phyloP scores from a whole-genome alignment of 1,140 invertebrate genomes.

The Atopsyche davidsoni region DNA sequence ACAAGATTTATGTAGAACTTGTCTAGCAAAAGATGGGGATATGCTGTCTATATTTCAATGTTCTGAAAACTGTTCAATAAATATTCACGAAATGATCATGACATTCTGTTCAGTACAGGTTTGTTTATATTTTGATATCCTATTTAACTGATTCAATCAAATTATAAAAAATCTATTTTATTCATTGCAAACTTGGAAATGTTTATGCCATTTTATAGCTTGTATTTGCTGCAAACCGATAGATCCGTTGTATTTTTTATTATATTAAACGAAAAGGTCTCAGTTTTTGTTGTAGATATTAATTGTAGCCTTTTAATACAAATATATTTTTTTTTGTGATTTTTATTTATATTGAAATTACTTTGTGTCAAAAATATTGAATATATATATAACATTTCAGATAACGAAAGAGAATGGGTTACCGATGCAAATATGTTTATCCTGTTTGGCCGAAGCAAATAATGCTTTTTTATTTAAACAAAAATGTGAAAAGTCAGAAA shows the following conservation, averaged over 20 bases:
- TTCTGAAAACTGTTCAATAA: slow-evolving; percentile 9
- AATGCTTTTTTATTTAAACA: slow-evolving; percentile 16
- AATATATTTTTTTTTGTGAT: not conserved
- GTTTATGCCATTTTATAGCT: not conserved
- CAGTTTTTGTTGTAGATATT: not conserved
- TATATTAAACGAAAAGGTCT: not conserved
- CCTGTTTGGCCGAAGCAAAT: slow-evolving; percentile 14
- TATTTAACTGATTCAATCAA: not conserved
- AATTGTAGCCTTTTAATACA: not conserved
- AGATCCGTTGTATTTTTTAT: not conserved
- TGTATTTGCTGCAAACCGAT: not conserved
- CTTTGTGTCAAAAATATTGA: not conserved
- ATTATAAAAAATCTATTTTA: not conserved
- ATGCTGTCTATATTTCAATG: slow-evolving; percentile 11
- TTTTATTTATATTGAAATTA: not conserved
- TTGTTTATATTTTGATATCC: not conserved
- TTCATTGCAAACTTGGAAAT: not conserved
- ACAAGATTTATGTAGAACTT: slow-evolving; percentile 21
- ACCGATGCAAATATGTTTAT: slow-evolving; percentile 11
- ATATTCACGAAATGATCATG: slow-evolving; percentile 17
- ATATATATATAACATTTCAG: slow-evolving; percentile 10
- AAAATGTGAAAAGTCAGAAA: slow-evolving; percentile 20
- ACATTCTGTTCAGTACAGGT: slow-evolving; percentile 16
- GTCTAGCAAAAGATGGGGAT: slow-evolving; percentile 6
- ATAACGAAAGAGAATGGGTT: slow-evolving; percentile 11